Evolutionary conservation across 2,113 vertebrate species (phyloP).

Genomic region (Tursiops truncatus): DNA sequence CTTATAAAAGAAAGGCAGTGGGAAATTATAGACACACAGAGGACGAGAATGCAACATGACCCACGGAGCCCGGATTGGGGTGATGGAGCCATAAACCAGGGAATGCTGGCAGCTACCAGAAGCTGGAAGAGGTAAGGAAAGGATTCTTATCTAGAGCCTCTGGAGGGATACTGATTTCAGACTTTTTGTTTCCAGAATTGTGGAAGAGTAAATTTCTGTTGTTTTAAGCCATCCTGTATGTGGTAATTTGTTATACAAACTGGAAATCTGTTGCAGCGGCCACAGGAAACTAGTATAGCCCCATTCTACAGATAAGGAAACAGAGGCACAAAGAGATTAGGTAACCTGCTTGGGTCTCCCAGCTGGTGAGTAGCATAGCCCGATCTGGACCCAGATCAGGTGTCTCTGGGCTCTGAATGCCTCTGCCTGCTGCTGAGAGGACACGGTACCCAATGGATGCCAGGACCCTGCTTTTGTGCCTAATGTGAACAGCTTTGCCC

Average conservation of each 20-base stretch:
- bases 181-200: not conserved
- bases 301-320: not conserved
- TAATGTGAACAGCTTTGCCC: not conserved
- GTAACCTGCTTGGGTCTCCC: not conserved
- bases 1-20: not conserved
- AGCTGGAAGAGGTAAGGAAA: not conserved
- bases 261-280: not conserved
- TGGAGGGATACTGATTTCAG: not conserved
- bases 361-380: not conserved
- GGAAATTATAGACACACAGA: not conserved
- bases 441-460: not conserved
- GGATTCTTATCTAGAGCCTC: not conserved
- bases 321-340: not conserved
- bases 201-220: not conserved
- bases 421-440: not conserved
- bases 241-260: not conserved
- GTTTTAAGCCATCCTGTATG: not conserved
- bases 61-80: not conserved
- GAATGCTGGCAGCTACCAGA: not conserved
- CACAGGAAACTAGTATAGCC: not conserved
- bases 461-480: not conserved
- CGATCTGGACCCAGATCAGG: not conserved
- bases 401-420: not conserved
- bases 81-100: not conserved
- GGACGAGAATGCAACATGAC: not conserved